phyloP scores from a whole-genome alignment of 35 echinoderm and acorn worm genomes.

The Chiridota heheva region DNA sequence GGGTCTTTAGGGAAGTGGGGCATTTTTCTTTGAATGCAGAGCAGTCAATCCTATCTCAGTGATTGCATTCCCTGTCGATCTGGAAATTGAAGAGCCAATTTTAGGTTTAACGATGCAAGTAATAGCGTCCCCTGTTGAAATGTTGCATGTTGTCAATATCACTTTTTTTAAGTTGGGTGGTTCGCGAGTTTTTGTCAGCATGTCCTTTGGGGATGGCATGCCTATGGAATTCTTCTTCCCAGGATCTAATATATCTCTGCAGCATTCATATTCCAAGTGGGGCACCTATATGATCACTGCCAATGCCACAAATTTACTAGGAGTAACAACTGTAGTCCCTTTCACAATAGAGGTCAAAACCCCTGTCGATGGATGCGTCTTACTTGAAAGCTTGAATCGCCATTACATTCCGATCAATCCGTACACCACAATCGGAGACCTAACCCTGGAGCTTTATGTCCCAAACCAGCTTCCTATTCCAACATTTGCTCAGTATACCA shows the following conservation, averaged over 20 bases:
- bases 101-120: neutral
- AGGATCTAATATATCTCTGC: neutral
- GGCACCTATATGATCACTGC: neutral
- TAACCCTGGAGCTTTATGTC: neutral
- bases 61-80: neutral
- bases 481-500: neutral
- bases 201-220: slow-evolving; percentile 20
- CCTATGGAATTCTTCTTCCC: neutral
- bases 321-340: neutral
- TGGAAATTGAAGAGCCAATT: slow-evolving; percentile 27
- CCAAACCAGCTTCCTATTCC: slow-evolving; percentile 1
- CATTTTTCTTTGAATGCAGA: neutral
- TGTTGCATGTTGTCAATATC: slow-evolving; percentile 24
- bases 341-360: neutral
- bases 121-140: neutral
- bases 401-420: neutral
- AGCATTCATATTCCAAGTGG: slow-evolving; percentile 24
- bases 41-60: neutral
- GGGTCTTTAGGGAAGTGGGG: neutral
- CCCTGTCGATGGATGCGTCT: slow-evolving; percentile 7
- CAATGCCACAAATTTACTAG: slow-evolving; percentile 1
- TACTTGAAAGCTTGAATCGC: neutral
- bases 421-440: neutral
- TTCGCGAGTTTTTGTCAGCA: slow-evolving; percentile 11
- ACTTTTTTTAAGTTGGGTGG: slow-evolving; percentile 1